These are phyloP conservation scores for Myiothlypis coronata DNA, from an alignment of 2,797 vertebrate genomes.

Conservation along the genomic window DNA sequence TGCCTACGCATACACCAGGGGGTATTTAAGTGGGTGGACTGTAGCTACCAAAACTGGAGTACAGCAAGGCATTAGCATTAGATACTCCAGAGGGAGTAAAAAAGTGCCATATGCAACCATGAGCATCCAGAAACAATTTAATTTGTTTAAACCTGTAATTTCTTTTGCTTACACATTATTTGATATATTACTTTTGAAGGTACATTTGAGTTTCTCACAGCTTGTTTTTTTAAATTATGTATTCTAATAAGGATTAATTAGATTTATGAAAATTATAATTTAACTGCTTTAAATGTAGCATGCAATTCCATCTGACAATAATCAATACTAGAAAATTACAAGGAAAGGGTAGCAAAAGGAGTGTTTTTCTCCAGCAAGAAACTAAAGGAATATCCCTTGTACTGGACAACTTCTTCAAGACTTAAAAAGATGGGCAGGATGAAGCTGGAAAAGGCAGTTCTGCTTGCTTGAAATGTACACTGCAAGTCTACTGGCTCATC, in stretches of 20 bases:
- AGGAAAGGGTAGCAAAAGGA: background rate
- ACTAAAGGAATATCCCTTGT: background rate
- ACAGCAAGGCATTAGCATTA: background rate
- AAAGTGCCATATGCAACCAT: background rate
- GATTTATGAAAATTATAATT: background rate
- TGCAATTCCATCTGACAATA: background rate
- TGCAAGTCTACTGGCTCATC: background rate
- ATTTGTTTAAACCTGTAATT: background rate
- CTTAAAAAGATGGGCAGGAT: background rate
- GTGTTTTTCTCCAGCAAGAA: background rate
- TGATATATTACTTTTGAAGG: background rate
- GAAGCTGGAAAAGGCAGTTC: background rate
- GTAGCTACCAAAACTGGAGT: conserved; percentile 29
- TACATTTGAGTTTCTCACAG: background rate
- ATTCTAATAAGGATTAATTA: background rate
- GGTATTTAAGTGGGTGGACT: conserved; percentile 35
- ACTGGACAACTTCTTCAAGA: background rate
- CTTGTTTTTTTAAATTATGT: background rate
- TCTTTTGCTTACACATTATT: background rate
- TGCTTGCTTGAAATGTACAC: background rate
- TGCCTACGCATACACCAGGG: background rate
- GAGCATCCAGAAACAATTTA: background rate
- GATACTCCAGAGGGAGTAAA: background rate
- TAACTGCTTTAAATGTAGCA: background rate
- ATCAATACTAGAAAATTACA: background rate